Percentiles rank a stretch among this genome's conserved stretches.
Evolutionary conservation across 2,888 invertebrate species (phyloP).

Genomic region (Aspidapion aeneum): DNA sequence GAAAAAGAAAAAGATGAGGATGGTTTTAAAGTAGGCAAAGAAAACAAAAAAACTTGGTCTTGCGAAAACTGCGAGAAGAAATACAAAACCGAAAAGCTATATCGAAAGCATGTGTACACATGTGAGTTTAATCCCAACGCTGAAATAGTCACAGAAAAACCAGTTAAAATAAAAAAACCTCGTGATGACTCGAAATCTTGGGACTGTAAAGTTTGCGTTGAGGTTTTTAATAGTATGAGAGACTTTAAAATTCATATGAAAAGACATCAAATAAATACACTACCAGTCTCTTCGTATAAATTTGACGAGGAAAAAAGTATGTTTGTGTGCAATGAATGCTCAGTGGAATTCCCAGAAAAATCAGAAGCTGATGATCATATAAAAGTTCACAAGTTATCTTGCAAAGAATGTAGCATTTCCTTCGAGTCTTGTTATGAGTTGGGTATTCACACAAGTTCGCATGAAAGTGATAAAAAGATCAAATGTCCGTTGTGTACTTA

Average conservation of each 20-base stretch:
- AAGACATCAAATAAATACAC: conserved; percentile 10
- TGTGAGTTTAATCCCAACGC: background rate
- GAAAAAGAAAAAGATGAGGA: background rate
- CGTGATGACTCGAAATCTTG: conserved; percentile 21
- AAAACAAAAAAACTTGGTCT: background rate
- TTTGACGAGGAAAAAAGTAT: conserved; percentile 35
- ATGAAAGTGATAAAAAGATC: conserved; percentile 17
- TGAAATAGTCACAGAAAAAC: background rate
- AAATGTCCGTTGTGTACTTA: conserved; percentile 35
- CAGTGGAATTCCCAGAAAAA: conserved; percentile 33
- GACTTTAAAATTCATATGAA: conserved; percentile 15
- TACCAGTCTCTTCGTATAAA: conserved; percentile 29
- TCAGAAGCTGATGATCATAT: conserved; percentile 24
- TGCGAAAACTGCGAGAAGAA: background rate
- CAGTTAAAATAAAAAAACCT: background rate
- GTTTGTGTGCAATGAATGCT: conserved; percentile 35
- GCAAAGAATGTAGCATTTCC: conserved; percentile 10
- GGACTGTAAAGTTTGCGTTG: conserved; percentile 19
- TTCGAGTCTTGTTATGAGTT: conserved; percentile 18
- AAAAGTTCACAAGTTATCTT: conserved; percentile 12
- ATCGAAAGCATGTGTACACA: background rate
- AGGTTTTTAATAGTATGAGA: conserved; percentile 12
- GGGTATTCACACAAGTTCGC: conserved; percentile 19
- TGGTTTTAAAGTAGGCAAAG: background rate
- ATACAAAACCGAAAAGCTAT: background rate